Conservation (phyloP, 1,140 invertebrate genomes). For the Heliconius himera region DNA sequence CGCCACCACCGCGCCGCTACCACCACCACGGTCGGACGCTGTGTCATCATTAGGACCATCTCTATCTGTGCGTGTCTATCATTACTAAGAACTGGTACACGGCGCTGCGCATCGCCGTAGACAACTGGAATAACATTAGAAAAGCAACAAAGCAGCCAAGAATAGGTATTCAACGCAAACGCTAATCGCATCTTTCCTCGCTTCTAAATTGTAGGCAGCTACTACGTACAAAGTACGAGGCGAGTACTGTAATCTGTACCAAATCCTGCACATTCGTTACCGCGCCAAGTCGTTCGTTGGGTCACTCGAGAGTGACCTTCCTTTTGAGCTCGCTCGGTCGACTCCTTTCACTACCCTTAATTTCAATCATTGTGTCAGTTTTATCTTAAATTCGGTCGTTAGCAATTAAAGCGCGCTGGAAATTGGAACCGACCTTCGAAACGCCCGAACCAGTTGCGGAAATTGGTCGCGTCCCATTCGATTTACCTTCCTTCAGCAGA, state of each 20-base stretch:
- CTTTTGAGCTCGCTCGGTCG: conserved; percentile 32
- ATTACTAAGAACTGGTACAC: conserved; percentile 18
- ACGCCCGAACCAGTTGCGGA: conserved; percentile 32
- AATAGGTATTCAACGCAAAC: background rate
- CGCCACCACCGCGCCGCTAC: background rate
- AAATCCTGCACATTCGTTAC: conserved; percentile 25
- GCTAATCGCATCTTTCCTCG: background rate
- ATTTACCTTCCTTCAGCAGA: conserved; percentile 37
- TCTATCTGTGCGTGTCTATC: conserved; percentile 8
- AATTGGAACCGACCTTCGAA: conserved; percentile 37
- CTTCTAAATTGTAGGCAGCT: background rate
- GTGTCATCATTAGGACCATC: conserved; percentile 21
- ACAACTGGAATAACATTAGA: background rate
- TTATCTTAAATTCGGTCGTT: conserved; percentile 25
- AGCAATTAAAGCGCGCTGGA: conserved; percentile 32
- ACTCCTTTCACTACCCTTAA: conserved; percentile 45
- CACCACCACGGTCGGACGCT: background rate
- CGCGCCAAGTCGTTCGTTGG: conserved; percentile 23
- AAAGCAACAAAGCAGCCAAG: background rate
- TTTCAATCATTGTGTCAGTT: conserved; percentile 35
- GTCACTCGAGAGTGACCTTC: conserved; percentile 35
- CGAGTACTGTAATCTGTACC: conserved; percentile 22
- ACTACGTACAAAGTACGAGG: background rate
- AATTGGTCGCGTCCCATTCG: conserved; percentile 35
- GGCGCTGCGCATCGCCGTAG: background rate